Evolutionary conservation across 2,797 vertebrate genomes (phyloP), one percentile per base, ranked within the genome.

Genomic region (Anolis apletophallus): DNA sequence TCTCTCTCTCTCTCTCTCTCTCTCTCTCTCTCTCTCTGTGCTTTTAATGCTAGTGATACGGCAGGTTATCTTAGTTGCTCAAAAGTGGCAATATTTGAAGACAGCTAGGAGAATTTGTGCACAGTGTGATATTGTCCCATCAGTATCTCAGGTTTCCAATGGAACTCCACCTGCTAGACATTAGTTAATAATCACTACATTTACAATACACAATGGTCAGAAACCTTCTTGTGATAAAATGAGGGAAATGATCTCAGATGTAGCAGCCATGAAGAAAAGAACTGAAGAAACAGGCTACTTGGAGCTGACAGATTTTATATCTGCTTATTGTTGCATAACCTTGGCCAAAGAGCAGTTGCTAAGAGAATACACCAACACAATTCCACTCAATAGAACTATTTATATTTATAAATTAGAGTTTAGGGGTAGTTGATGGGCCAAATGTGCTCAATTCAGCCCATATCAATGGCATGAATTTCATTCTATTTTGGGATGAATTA

Each of bases 41-140:
- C 77, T 89, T 64, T 54, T 81, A 77, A 88, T 69, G 86, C 82
- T 81, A 81, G 26, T 57, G 83, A 32, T 83, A 54, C 34, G 11
- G 80, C 0, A 0, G 86, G 71, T 61, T 88, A 79, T 32, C 77
- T 88, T 73, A 12, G 79, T 85, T 89, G 71, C 73, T 90, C 85
- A 90, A 71, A 87, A 91, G 88, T 67, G 59, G 85, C 87, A 90
- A 1, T 21, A 7, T 19, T 29, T 57, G 74, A n/a, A n/a, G n/a
- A 87, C 0, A 12, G 46, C 81, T 82, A 54, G 46, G 86, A 54
- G 81, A 76, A 79, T n/a, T 75, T 86, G 10, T 81, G 89, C 83
- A 55, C 74, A 83, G 82, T 86, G 88, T 78, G 14, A 76, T 36
- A 85, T 29, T 23, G 11, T 64, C 57, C 19, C 67, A 50, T 76